A percentile compares a stretch with the other conserved stretches of the same genome.
Evolutionary conservation across 2,888 invertebrate genomes (phyloP).

Genomic region (Antheraea yamamai): DNA sequence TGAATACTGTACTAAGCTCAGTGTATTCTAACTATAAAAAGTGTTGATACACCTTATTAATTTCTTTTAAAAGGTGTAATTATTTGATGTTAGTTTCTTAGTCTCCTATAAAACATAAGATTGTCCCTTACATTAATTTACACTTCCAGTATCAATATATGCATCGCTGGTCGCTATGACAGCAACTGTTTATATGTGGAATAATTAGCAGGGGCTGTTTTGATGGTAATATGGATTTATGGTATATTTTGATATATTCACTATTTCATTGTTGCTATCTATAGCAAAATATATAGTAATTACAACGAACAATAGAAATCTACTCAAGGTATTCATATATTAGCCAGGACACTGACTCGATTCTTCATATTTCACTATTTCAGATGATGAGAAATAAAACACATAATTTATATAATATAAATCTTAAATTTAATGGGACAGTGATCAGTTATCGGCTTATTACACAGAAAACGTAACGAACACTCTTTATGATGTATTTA

Average conservation of each 20-base stretch:
- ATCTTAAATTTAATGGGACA: conserved; percentile 45
- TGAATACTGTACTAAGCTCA: too few species aligned
- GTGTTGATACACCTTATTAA: neutral
- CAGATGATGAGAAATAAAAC: conserved; percentile 27
- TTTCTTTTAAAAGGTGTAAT: neutral
- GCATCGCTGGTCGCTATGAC: neutral
- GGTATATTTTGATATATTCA: neutral
- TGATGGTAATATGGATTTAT: neutral
- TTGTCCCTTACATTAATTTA: too few species aligned
- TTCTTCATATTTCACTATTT: neutral
- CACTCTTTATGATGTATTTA: conserved; percentile 28
- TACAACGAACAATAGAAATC: neutral
- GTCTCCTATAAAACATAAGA: too few species aligned
- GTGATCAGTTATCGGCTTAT: conserved; percentile 25
- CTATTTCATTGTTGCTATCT: neutral
- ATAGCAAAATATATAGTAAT: neutral
- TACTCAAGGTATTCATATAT: neutral
- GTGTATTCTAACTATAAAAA: too few species aligned
- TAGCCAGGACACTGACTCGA: neutral
- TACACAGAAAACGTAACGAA: conserved; percentile 25
- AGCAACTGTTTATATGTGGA: neutral
- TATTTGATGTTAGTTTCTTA: too few species aligned
- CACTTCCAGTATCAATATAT: neutral
- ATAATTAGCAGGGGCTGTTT: neutral
- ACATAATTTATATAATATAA: conserved; percentile 18